Evolutionary conservation across 2,797 vertebrate genomes (phyloP).

Genomic region (Lepus townsendii): DNA sequence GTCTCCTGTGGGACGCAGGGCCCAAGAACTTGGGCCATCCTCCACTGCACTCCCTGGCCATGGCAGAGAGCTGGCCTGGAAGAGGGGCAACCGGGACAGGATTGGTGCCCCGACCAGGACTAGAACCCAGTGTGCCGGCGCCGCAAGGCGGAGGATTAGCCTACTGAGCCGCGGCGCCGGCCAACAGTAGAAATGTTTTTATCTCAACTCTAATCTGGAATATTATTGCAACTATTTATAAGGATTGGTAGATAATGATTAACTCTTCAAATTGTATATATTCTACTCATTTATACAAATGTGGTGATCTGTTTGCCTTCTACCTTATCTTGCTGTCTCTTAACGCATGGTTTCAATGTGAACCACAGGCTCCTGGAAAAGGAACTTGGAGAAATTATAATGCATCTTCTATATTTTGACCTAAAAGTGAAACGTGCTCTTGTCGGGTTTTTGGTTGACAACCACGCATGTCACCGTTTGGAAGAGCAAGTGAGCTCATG

Average conservation of each 20-base stretch:
- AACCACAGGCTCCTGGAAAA: neutral
- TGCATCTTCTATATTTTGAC: neutral
- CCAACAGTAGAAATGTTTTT: neutral
- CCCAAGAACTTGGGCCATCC: no score
- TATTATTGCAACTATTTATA: neutral
- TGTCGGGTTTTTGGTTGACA: neutral
- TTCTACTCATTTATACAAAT: neutral
- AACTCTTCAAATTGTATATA: slow-evolving; percentile 20
- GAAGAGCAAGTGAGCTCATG: neutral
- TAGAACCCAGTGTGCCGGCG: no score
- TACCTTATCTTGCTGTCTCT: neutral
- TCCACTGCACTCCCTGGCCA: no score
- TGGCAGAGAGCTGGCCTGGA: no score
- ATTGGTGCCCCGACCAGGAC: no score
- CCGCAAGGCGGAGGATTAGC: no score
- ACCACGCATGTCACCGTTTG: neutral
- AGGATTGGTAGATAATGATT: neutral
- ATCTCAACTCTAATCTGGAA: neutral
- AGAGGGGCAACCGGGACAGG: no score
- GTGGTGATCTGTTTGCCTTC: neutral
- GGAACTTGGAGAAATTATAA: neutral
- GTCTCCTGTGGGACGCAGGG: no score
- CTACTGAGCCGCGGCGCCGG: no score
- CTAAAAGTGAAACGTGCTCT: neutral
- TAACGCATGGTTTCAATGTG: neutral